phyloP scores from a whole-genome alignment of 2,888 invertebrate species.

The Panzeria rudis region DNA sequence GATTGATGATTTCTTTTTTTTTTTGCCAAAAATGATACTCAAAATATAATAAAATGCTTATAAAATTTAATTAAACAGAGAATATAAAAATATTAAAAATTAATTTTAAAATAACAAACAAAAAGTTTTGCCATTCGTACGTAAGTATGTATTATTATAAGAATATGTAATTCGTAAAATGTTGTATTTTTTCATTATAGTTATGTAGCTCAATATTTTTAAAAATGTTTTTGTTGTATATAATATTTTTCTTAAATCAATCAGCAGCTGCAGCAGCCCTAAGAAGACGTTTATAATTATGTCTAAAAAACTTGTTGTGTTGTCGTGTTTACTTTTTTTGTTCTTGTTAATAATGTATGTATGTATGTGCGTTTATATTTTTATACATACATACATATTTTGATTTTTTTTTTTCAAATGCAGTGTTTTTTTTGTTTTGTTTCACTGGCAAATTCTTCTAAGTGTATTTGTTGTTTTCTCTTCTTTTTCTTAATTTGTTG shows the following conservation, averaged over 20 bases:
- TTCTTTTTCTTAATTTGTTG: neutral
- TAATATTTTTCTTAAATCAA: conserved; percentile 56
- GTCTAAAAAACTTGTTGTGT: conserved; percentile 47
- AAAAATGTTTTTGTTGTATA: conserved; percentile 41
- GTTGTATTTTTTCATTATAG: conserved; percentile 39
- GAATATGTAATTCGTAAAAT: conserved; percentile 55
- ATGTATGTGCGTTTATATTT: neutral
- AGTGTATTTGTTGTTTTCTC: neutral
- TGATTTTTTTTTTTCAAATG: conserved; percentile 53
- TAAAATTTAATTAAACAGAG: conserved; percentile 29
- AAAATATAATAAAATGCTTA: conserved; percentile 29
- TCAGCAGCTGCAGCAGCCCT: conserved; percentile 70
- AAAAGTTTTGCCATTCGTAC: conserved; percentile 49
- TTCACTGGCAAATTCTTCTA: neutral
- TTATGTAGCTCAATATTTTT: conserved; percentile 48
- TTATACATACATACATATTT: conserved; percentile 35
- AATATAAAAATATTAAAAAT: conserved; percentile 34
- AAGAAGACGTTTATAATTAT: conserved; percentile 60
- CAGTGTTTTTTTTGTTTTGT: conserved; percentile 23
- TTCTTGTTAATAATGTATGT: neutral
- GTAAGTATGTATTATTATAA: conserved; percentile 45
- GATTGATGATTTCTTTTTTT: too few relatives aligned
- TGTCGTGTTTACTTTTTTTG: conserved; percentile 24
- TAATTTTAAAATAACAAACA: conserved; percentile 32
- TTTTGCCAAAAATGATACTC: conserved; percentile 27